phyloP scores from a whole-genome alignment of 2,797 vertebrate species.

The Sylvilagus floridanus region DNA sequence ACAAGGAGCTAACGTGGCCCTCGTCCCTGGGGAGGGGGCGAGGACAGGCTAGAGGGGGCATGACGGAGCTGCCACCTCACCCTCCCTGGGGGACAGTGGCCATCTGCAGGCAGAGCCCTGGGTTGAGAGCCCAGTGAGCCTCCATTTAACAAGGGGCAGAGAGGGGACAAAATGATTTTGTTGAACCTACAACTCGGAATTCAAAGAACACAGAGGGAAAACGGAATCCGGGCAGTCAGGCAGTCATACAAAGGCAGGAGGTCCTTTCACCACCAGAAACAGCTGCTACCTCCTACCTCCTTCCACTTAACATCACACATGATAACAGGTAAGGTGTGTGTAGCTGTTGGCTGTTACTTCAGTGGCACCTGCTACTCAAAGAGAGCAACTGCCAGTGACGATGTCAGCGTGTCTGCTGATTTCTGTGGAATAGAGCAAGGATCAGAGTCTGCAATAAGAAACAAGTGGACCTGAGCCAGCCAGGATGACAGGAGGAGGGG shows the following conservation, averaged over 20 bases:
- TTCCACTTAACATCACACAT: background rate
- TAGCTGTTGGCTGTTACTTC: background rate
- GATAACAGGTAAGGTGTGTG: no score
- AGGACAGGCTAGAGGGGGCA: background rate
- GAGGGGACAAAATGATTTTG: background rate
- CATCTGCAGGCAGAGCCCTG: background rate
- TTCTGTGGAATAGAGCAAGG: background rate
- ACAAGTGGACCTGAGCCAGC: background rate
- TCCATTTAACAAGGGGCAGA: background rate
- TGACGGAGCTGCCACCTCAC: background rate
- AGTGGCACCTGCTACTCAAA: background rate
- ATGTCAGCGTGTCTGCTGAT: background rate
- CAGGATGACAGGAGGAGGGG: background rate
- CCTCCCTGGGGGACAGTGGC: background rate
- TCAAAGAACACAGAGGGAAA: constrained; percentile 39
- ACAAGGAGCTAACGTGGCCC: background rate
- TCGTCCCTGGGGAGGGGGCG: background rate
- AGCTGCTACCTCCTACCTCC: background rate
- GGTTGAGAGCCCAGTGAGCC: background rate
- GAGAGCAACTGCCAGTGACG: background rate
- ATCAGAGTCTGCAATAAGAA: background rate
- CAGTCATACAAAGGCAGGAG: background rate
- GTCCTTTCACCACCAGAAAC: constrained; percentile 2
- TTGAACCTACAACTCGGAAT: background rate
- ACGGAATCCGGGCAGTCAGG: background rate